phyloP scores from a whole-genome alignment of 2,888 invertebrate species.

The Cinara cedri region DNA sequence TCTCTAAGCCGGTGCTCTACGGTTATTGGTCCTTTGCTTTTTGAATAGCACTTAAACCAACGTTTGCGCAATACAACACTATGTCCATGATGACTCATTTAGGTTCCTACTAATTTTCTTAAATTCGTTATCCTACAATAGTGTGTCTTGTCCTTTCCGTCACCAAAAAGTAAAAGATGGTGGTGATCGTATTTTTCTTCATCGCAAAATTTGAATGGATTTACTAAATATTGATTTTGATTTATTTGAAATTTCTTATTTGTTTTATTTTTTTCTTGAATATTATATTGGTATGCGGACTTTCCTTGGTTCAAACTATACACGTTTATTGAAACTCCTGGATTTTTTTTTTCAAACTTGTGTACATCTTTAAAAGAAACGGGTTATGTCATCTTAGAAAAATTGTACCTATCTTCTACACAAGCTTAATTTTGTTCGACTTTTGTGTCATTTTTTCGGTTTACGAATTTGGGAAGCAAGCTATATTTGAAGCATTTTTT shows the following conservation, averaged over 20 bases:
- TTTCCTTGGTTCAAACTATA: not conserved
- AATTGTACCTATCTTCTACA: not conserved
- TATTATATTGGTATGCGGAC: not conserved
- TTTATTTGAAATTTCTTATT: too few relatives aligned
- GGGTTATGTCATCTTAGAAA: not conserved
- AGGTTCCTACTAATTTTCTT: too few relatives aligned
- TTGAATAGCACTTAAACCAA: too few relatives aligned
- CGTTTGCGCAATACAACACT: too few relatives aligned
- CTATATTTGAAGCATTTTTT: constrained; percentile 18
- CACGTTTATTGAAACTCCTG: not conserved
- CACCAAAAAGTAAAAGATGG: too few relatives aligned
- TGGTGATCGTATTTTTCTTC: not conserved
- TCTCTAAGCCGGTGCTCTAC: too few relatives aligned
- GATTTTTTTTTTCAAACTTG: not conserved
- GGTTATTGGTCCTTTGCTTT: too few relatives aligned
- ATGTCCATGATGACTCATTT: too few relatives aligned
- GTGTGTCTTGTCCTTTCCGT: too few relatives aligned
- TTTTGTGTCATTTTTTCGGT: not conserved
- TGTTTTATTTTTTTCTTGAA: not conserved
- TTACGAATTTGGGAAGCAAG: not conserved
- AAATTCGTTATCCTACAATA: too few relatives aligned
- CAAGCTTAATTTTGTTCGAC: not conserved
- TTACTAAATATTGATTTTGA: not conserved
- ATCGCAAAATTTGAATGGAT: not conserved
- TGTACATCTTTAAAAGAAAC: not conserved